Base-by-base conservation (phyloP, 2,888 invertebrate species). In the Cryptus viduatorius region DNA sequence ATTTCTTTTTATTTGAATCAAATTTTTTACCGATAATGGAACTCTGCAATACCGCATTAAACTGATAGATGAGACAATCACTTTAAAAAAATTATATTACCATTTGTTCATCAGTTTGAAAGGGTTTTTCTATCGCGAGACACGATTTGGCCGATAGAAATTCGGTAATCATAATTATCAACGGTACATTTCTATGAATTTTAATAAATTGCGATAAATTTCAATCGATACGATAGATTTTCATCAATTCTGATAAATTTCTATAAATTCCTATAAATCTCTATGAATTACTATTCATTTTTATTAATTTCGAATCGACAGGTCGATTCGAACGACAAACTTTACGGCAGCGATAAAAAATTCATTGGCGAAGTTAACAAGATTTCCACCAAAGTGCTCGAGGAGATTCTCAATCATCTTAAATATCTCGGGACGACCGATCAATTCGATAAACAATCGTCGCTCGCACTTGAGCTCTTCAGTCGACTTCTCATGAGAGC, bases 261-360 rank as follows among this genome's bases (percentile, higher is more conserved):
- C n/a, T n/a, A n/a, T n/a, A n/a, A n/a, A n/a, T n/a, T n/a, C n/a
- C n/a, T n/a, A 69, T 68, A 7, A 19, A 16, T n/a, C 12, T 37
- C 3, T 1, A 8, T 48, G 24, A 75, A 46, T 44, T n/a, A 76
- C 53, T 44, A 73, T 79, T 82, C 50, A 79, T 84, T 29, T 37
- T 71, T 31, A 24, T 64, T 71, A n/a, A 82, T 82, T 76, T 84
- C 50, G 72, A 85, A 88, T 89, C 94, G 94, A 90, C 88, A 96
- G 95, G 98, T 99, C 84, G 97, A 98, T 91, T 98, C 98, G 3
- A 99, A 99, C 92, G 98, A 99, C 93, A 95, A 96, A 80, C 94
- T 99, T 56, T 99, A 99, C 92, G 98, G 98, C 7, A 96, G 96
- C 12, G 98, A 98, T 94, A 95, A 96, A 14, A 98, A 98, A 94